phyloP scores from a whole-genome alignment of 2,888 invertebrate genomes.

The Papilio gigon region DNA sequence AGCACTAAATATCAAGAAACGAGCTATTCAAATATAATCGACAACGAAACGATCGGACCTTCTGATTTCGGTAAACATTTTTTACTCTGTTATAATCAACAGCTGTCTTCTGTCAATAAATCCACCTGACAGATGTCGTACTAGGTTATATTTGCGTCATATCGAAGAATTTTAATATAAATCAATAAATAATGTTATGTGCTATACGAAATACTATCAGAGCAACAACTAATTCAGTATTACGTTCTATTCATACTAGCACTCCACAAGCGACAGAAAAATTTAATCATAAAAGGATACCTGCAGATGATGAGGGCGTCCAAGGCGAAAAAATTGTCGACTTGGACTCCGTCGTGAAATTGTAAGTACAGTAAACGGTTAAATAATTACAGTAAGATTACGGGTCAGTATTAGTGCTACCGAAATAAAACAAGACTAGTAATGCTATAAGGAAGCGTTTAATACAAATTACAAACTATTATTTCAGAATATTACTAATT shows the following conservation, averaged over 20 bases:
- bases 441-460: no score
- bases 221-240: slow-evolving; percentile 53
- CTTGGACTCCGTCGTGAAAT: slow-evolving; percentile 84
- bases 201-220: slow-evolving; percentile 60
- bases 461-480: no score
- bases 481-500: slow-evolving; percentile 7
- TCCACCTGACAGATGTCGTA: background rate
- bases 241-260: slow-evolving; percentile 65
- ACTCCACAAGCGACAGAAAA: slow-evolving; percentile 61
- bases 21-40: background rate
- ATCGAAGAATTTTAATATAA: slow-evolving; percentile 24
- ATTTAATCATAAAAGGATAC: slow-evolving; percentile 74
- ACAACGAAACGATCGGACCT: no score
- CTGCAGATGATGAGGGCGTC: slow-evolving; percentile 87
- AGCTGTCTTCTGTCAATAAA: slow-evolving; percentile 11
- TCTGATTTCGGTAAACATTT: no score
- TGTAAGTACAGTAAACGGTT: slow-evolving; percentile 70
- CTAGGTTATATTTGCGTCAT: background rate
- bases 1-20: background rate
- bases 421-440: background rate
- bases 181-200: slow-evolving; percentile 59
- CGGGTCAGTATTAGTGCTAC: no score
- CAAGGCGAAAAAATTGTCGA: slow-evolving; percentile 88
- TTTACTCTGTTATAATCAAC: background rate
- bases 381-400: background rate